Percentiles rank a stretch among this genome's conserved stretches.
These are phyloP conservation scores for Stegostoma tigrinum DNA, from an alignment of 2,113 vertebrate species.

Conservation along the genomic window DNA sequence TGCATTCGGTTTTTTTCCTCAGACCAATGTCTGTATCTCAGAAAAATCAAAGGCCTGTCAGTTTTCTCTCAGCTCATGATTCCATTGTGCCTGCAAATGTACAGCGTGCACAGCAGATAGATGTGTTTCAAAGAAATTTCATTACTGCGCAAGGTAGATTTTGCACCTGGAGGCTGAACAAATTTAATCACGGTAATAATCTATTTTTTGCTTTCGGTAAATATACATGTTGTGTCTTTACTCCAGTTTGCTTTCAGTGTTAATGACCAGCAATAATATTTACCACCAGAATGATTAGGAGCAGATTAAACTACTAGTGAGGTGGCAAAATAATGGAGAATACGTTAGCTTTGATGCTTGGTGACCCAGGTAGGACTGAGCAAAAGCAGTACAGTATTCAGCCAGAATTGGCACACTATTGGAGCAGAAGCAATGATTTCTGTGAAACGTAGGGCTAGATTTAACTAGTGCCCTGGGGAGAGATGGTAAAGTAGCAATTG, in stretches of 20 bases:
- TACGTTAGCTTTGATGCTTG: not conserved
- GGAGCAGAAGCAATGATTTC: not conserved
- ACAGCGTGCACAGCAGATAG: not conserved
- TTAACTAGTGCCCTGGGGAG: not conserved
- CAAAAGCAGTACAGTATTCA: not conserved
- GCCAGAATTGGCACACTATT: not conserved
- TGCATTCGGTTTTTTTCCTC: not conserved
- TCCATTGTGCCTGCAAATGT: not conserved
- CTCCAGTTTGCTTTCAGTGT: not conserved
- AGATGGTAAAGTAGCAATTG: no score
- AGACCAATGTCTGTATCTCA: not conserved
- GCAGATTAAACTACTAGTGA: conserved; percentile 15
- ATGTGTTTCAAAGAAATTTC: not conserved
- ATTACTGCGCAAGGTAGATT: not conserved
- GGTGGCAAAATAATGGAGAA: not conserved
- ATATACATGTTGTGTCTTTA: not conserved
- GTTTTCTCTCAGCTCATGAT: not conserved
- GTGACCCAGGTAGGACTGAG: not conserved
- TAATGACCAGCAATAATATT: not conserved
- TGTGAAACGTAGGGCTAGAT: not conserved
- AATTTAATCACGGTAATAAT: not conserved
- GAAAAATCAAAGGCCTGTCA: not conserved
- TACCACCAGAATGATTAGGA: conserved; percentile 19
- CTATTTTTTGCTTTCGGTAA: not conserved
- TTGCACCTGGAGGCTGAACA: not conserved